phyloP scores from a whole-genome alignment of 2,888 invertebrate species.

The Lepeophtheirus nordmannii region DNA sequence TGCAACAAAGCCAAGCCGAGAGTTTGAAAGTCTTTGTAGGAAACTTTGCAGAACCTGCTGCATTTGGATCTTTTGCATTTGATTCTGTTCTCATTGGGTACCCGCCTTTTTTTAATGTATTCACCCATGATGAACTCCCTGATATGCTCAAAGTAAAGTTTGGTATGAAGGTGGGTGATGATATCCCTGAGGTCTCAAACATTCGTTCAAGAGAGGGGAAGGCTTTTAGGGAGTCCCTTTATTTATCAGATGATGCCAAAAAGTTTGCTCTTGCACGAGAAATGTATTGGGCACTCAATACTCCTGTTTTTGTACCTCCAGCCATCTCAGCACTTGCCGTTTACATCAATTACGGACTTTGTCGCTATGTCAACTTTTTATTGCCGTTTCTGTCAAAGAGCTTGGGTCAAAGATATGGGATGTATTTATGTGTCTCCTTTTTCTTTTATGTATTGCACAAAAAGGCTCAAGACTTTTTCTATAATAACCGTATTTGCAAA shows the following conservation, averaged over 20 bases:
- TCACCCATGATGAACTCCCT: background rate
- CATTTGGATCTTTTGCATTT: background rate
- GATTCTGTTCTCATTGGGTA: background rate
- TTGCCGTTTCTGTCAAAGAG: background rate
- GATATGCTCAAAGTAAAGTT: background rate
- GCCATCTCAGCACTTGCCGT: background rate
- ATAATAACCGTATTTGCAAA: background rate
- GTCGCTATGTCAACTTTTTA: background rate
- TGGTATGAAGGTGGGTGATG: conserved; percentile 7
- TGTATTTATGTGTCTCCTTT: background rate
- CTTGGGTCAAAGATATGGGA: background rate
- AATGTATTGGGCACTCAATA: background rate
- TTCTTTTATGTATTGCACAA: background rate
- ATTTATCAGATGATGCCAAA: background rate
- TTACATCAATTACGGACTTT: background rate
- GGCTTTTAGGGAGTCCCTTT: background rate
- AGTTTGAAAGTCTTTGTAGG: background rate
- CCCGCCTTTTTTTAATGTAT: background rate
- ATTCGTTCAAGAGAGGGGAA: background rate
- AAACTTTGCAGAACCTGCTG: background rate
- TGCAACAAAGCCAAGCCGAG: background rate
- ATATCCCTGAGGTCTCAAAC: background rate
- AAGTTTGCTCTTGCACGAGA: background rate
- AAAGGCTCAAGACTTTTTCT: background rate
- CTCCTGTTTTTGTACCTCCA: background rate